Percentiles rank a stretch among this genome's conserved stretches.
These are phyloP conservation scores for Agrypnia vestita DNA, from an alignment of 1,140 invertebrate genomes.

Conservation along the genomic window DNA sequence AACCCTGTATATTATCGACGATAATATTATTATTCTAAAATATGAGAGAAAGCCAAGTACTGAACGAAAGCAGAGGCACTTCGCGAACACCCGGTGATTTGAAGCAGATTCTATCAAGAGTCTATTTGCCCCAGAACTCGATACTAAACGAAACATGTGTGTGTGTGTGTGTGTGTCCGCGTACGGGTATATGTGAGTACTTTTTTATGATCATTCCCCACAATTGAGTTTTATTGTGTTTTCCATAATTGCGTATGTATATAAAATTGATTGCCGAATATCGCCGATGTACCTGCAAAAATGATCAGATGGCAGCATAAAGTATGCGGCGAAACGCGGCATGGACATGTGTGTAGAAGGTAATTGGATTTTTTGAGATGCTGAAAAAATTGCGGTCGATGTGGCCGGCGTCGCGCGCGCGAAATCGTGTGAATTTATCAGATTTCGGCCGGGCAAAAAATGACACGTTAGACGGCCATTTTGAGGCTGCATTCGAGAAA, in stretches of 20 bases:
- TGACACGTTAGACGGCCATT: too few relatives aligned
- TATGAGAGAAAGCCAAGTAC: too few relatives aligned
- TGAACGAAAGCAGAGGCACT: too few relatives aligned
- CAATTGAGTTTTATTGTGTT: constrained; percentile 37
- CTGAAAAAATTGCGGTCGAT: neutral
- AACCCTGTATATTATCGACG: too few relatives aligned
- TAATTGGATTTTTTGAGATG: constrained; percentile 9
- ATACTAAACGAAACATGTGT: constrained; percentile 7
- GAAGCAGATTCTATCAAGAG: neutral
- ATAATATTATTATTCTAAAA: too few relatives aligned
- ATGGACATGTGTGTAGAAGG: neutral
- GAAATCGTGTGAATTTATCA: constrained; percentile 4
- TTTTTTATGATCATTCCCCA: constrained; percentile 26
- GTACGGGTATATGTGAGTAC: too few relatives aligned
- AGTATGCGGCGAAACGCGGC: too few relatives aligned
- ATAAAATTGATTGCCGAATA: constrained; percentile 40
- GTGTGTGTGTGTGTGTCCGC: neutral
- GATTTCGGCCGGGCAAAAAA: too few relatives aligned
- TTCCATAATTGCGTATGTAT: constrained; percentile 33
- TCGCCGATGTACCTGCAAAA: neutral
- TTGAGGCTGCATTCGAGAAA: too few relatives aligned
- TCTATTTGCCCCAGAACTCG: constrained; percentile 17
- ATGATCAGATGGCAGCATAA: neutral
- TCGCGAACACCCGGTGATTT: neutral
- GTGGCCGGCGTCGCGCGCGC: neutral